Evolutionary conservation across 2,113 vertebrate species (phyloP).

Genomic region (Pontoporia blainvillei): DNA sequence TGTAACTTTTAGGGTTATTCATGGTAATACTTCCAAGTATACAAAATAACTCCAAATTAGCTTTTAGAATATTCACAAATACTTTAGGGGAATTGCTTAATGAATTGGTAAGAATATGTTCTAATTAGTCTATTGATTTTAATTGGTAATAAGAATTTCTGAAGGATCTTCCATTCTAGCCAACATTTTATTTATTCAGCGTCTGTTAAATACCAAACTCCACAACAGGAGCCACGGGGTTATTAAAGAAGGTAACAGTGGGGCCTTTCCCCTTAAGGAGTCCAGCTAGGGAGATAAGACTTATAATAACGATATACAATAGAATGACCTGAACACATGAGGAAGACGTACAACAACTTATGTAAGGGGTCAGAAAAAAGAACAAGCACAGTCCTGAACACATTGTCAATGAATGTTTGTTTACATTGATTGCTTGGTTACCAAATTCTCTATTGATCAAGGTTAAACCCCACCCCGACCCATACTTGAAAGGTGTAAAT

Average conservation of each 20-base stretch:
- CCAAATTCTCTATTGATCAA: background rate
- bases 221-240: fast-evolving
- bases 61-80: background rate
- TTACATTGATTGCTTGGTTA: background rate
- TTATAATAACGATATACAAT: background rate
- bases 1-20: background rate
- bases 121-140: background rate
- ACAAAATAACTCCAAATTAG: background rate
- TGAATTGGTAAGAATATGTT: background rate
- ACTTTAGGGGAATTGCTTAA: background rate
- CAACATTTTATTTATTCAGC: background rate
- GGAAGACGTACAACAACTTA: background rate
- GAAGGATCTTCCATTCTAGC: background rate
- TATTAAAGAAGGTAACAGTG: background rate
- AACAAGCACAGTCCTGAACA: background rate
- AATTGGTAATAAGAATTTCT: background rate
- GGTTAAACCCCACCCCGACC: background rate
- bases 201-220: background rate
- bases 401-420: background rate
- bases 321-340: background rate
- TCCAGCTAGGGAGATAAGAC: background rate
- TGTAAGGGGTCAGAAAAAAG: background rate
- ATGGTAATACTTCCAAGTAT: background rate
- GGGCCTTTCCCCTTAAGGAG: background rate
- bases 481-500: background rate